phyloP scores from a whole-genome alignment of 2,113 vertebrate genomes.

The Ancistrus triradiatus region DNA sequence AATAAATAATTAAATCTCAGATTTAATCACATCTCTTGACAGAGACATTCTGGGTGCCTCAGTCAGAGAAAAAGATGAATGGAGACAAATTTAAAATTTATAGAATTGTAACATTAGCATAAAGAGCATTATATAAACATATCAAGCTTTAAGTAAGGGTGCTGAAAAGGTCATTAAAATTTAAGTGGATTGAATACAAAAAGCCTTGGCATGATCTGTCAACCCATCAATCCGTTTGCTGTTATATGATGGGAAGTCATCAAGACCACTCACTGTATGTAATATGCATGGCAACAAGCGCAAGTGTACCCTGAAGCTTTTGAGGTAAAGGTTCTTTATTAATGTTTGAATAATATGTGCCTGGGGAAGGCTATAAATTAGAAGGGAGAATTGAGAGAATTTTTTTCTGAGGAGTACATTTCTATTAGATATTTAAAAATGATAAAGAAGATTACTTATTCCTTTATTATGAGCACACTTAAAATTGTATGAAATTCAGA shows the following conservation, averaged over 20 bases:
- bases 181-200: constrained; percentile 74
- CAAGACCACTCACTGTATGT: constrained; percentile 66
- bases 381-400: constrained; percentile 87
- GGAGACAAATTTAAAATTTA: constrained; percentile 97
- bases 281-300: constrained; percentile 84
- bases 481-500: constrained; percentile 53
- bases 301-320: constrained; percentile 79
- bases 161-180: constrained; percentile 85
- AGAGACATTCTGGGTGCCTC: constrained; percentile 64
- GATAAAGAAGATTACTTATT: no score
- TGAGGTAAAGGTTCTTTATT: constrained; percentile 94
- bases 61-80: constrained; percentile 77
- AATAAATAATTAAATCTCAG: constrained; percentile 72
- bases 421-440: constrained; percentile 95
- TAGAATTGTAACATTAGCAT: constrained; percentile 92
- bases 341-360: constrained; percentile 98
- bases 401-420: constrained; percentile 94
- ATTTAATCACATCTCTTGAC: constrained; percentile 76
- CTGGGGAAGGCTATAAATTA: constrained; percentile 93
- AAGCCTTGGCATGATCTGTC: constrained; percentile 75
- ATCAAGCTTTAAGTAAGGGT: constrained; percentile 78
- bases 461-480: constrained; percentile 62
- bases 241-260: constrained; percentile 79
- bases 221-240: constrained; percentile 83
- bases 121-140: constrained; percentile 91